Evolutionary conservation across 2,888 invertebrate species (phyloP), one percentile per base, ranked within the genome.

Genomic region (Ochropleura plecta): DNA sequence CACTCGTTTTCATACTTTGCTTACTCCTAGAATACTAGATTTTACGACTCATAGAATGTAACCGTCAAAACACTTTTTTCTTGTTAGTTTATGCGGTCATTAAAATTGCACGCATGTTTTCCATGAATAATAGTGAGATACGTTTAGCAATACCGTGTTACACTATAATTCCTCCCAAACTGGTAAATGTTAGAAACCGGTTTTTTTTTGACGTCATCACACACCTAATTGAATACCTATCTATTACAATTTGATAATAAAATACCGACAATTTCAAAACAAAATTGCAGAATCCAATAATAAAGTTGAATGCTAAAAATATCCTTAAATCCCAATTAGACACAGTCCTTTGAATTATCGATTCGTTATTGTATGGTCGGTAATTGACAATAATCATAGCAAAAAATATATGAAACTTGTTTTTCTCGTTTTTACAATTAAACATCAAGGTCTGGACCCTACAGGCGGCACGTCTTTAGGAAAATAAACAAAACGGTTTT

Each of bases 291-390:
- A 59, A 18, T 66, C 10, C 12, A 76, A 64, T 59, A 73, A 46
- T 53, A 79, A 79, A 70, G 46, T 55, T 60, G 69, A 76, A 81
- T 74, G 66, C 72, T 70, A 79, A 87, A 86, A 85, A 83, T 81
- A 83, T 85, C 81, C 78, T 84, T 49, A 79, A 73, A 77, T 57
- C 65, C 62, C 42, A 71, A 80, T 84, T 73, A 79, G 87, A 82
- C 78, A 85, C 82, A 82, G 86, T 82, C 73, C 84, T 87, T 78
- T 64, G 9, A 80, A 87, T 86, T 81, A 86, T 73, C 79, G 60
- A 86, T 86, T 86, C 84, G 86, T 68, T 81, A 85, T 81, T 85
- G 87, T 85, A 82, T 76, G 83, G 68, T 83, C 62, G 48, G 64
- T 85, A 79, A 86, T 87, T 85, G 72, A 64, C 71, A 76, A 65